Conservation (phyloP, 2,888 invertebrate species). For the Synergus itoensis region DNA sequence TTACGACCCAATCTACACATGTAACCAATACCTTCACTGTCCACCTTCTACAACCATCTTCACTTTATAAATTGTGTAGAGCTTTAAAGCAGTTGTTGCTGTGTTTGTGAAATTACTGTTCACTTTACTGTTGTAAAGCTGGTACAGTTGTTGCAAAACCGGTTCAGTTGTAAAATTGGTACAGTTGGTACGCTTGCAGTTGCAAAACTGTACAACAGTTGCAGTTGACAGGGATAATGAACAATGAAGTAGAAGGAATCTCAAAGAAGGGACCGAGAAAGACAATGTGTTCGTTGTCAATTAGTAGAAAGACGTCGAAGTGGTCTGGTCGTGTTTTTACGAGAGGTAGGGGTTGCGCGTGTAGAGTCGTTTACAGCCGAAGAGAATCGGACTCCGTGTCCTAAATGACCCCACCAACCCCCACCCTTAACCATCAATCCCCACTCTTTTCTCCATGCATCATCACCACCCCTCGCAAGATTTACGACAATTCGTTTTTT, state of each 20-base stretch:
- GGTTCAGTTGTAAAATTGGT: no score
- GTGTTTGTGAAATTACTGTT: no score
- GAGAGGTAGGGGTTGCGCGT: conserved; percentile 56
- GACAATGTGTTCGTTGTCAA: conserved; percentile 74
- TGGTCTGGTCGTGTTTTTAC: conserved; percentile 58
- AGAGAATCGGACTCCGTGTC: conserved; percentile 67
- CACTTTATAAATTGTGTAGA: no score
- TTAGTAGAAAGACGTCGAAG: conserved; percentile 62
- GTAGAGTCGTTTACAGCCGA: conserved; percentile 68
- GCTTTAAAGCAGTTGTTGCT: no score
- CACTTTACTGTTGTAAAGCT: no score
- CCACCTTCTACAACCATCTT: no score
- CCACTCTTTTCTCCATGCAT: conserved; percentile 37
- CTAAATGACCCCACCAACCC: conserved; percentile 60
- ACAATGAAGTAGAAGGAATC: conserved; percentile 12
- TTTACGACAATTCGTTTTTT: conserved; percentile 72
- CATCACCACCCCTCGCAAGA: conserved; percentile 61
- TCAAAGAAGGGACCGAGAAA: conserved; percentile 48
- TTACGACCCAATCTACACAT: no score
- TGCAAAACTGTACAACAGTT: no score
- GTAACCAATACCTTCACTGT: no score
- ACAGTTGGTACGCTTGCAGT: no score
- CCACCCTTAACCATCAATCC: conserved; percentile 39
- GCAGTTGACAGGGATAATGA: not conserved
- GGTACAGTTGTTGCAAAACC: no score